These are phyloP conservation scores for Tenebrosternarchus preto DNA, from an alignment of 2,113 vertebrate genomes.

Conservation along the genomic window DNA sequence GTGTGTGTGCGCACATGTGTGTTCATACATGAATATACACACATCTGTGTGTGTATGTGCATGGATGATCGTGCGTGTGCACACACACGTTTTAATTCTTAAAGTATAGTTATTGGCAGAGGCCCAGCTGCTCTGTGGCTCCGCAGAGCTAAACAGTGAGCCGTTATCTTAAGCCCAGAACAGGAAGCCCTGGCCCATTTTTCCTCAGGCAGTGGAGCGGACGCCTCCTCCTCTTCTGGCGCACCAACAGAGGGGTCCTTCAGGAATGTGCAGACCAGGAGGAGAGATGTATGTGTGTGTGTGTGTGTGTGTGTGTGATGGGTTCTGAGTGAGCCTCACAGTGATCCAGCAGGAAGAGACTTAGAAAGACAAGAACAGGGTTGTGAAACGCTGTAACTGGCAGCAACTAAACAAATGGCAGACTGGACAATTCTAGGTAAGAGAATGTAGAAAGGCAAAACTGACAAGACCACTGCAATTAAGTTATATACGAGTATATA, in stretches of 20 bases:
- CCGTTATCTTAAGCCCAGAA: conserved; percentile 40
- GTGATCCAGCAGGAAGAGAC: neutral
- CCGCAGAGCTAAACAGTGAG: conserved; percentile 28
- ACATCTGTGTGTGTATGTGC: neutral
- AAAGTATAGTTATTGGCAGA: conserved; percentile 22
- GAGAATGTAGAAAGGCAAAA: no score
- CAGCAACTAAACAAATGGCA: no score
- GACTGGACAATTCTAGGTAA: no score
- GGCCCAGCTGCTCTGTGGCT: conserved; percentile 28
- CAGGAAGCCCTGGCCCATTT: conserved; percentile 43
- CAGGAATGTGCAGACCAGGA: conserved; percentile 44
- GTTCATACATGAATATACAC: neutral
- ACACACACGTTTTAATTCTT: neutral
- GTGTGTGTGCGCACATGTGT: neutral
- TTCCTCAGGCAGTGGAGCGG: conserved; percentile 43
- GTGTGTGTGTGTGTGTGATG: conserved; percentile 47
- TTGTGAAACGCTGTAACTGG: neutral
- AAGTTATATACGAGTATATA: no score
- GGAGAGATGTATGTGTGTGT: conserved; percentile 42
- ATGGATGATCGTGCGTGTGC: conserved; percentile 4
- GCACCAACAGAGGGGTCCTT: conserved; percentile 51
- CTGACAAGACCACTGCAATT: no score
- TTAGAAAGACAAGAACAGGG: neutral
- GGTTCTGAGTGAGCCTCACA: conserved; percentile 39
- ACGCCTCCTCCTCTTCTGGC: conserved; percentile 38